Evolutionary conservation across 2,888 invertebrate species (phyloP).

Genomic region (Dicyrtomina minuta): DNA sequence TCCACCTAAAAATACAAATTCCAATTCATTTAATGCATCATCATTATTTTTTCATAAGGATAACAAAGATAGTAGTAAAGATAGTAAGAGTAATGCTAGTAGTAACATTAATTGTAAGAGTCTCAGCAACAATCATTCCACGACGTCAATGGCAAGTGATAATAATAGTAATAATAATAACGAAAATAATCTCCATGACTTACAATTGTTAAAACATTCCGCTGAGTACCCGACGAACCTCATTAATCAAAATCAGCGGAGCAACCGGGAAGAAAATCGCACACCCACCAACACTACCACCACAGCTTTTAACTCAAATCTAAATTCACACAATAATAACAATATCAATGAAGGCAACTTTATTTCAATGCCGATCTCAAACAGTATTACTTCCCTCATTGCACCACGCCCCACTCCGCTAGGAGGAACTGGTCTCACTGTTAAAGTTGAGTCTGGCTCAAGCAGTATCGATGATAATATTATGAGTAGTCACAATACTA

Average conservation of each 20-base stretch:
- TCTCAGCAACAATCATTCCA: neutral
- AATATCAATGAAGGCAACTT: too few species aligned
- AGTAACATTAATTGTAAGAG: neutral
- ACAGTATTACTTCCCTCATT: constrained; percentile 13
- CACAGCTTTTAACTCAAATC: too few species aligned
- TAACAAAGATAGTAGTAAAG: neutral
- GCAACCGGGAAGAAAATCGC: too few species aligned
- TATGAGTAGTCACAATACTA: too few species aligned
- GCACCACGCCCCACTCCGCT: neutral
- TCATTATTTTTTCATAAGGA: neutral
- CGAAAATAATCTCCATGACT: neutral
- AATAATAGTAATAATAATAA: constrained; percentile 2
- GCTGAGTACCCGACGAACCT: too few species aligned
- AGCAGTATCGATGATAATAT: neutral
- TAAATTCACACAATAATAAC: neutral
- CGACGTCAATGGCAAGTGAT: neutral
- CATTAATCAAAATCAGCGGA: too few species aligned
- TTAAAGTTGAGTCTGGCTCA: constrained; percentile 3
- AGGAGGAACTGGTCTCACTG: neutral
- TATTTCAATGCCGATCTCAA: too few species aligned
- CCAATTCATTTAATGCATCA: neutral
- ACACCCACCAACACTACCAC: too few species aligned
- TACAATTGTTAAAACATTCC: too few species aligned
- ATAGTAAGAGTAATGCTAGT: constrained; percentile 5
- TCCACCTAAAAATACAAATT: neutral